Evolutionary conservation across 2,888 invertebrate species (phyloP).

Genomic region (Cataglyphis cursor): DNA sequence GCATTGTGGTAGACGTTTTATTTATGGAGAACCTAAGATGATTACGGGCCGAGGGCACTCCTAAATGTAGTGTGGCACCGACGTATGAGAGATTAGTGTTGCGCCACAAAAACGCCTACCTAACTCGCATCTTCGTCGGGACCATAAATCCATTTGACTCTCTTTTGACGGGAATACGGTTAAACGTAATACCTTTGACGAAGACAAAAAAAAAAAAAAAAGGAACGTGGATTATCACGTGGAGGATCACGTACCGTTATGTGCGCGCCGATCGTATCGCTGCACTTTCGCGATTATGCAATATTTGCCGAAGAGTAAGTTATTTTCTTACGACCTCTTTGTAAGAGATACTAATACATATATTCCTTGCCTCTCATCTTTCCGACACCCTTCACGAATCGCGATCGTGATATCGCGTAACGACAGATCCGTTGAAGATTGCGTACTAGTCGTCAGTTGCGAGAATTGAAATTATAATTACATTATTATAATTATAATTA

Average conservation of each 20-base stretch:
- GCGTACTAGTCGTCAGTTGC: background rate
- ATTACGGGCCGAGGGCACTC: constrained; percentile 59
- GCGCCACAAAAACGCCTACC: constrained; percentile 61
- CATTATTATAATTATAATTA: background rate
- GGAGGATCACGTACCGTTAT: constrained; percentile 26
- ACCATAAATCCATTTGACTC: constrained; percentile 61
- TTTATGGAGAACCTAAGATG: constrained; percentile 58
- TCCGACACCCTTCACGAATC: background rate
- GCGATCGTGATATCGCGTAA: background rate
- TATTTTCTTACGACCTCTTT: constrained; percentile 14
- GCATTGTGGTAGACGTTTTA: constrained; percentile 46
- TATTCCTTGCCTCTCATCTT: background rate
- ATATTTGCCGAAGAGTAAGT: constrained; percentile 31
- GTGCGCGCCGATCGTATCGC: constrained; percentile 35
- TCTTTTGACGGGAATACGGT: constrained; percentile 33
- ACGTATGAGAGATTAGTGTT: constrained; percentile 59
- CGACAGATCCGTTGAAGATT: background rate
- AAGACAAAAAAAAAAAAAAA: constrained; percentile 8
- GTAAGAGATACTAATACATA: background rate
- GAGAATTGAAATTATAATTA: background rate
- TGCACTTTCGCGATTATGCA: constrained; percentile 50
- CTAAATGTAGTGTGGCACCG: constrained; percentile 31
- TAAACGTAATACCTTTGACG: constrained; percentile 7
- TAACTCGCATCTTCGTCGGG: constrained; percentile 49
- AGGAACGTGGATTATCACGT: constrained; percentile 27